Conservation (phyloP, 1,140 invertebrate genomes). For the Drosophila ironensis region DNA sequence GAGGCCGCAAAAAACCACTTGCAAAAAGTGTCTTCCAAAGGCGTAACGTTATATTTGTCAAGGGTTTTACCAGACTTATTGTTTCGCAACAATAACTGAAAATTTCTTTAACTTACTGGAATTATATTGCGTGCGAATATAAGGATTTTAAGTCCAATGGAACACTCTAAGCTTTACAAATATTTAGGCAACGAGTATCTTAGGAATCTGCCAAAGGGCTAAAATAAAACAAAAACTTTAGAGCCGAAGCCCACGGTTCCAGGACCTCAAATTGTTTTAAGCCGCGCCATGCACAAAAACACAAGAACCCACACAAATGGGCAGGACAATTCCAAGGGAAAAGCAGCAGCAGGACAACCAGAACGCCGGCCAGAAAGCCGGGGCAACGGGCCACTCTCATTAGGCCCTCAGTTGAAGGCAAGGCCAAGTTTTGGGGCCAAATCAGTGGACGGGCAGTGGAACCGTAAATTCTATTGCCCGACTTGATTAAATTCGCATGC, state of each 20-base stretch:
- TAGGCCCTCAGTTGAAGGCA: conserved; percentile 14
- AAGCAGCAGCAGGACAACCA: neutral
- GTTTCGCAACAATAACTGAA: too few species aligned
- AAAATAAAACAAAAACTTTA: conserved; percentile 36
- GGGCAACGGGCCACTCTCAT: neutral
- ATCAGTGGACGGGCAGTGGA: conserved; percentile 46
- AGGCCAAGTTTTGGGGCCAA: conserved; percentile 33
- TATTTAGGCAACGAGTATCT: neutral
- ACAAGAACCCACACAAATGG: conserved; percentile 8
- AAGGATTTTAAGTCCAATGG: neutral
- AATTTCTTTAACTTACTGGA: too few species aligned
- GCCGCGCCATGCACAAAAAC: conserved; percentile 35
- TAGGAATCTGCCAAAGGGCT: neutral
- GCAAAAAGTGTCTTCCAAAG: neutral
- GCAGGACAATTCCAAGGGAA: conserved; percentile 9
- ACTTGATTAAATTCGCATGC: conserved; percentile 81
- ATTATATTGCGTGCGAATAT: neutral
- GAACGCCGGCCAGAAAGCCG: too few species aligned
- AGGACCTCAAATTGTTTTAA: conserved; percentile 69
- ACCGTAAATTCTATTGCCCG: conserved; percentile 81
- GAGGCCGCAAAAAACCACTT: conserved; percentile 12
- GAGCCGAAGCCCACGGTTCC: neutral
- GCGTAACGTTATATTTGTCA: too few species aligned
- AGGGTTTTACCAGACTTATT: neutral
- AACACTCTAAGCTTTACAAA: too few species aligned